Evolutionary conservation across 2,888 invertebrate species (phyloP), one percentile per base, ranked within the genome.

Genomic region (Globia sparganii): DNA sequence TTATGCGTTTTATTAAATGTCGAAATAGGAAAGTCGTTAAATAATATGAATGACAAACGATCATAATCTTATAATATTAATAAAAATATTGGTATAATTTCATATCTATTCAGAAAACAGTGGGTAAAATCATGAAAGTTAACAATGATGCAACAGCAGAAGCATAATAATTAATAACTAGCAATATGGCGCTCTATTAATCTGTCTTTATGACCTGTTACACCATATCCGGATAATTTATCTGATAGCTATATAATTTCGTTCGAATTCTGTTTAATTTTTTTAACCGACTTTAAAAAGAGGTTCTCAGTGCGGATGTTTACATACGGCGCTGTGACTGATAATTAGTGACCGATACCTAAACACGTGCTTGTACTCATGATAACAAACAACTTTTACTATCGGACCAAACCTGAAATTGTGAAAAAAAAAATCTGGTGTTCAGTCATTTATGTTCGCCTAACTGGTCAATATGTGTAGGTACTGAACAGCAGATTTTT

Each of bases 81-180:
- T 53, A 53, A 18, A 34, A 58, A 56, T n/a, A 5, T 46, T 46
- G 28, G 15, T 56, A 43, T 66, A 43, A 2, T n/a, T 66, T 43
- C 1, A 9, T 49, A 21, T 43, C 28, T n/a, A 53, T 59, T 58
- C 6, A 15, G 15, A 46, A 37, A 66, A 62, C 15, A 67, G 13
- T 56, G n/a, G 53, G 53, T 75, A 56, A 67, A 62, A 58, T 58
- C 15, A 58, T 40, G 61, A 66, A 66, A 66, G 46, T 65, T 75
- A 75, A 46, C 53, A 75, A 56, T 81, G 49, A 81, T 66, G 37
- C 53, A 81, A 75, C 56, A 81, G 18, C 49, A 49, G 49, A 73
- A 34, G 21, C 15, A 9, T 58, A 56, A 25, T 49, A 40, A 37
- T n/a, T 58, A 56, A 25, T 49, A 40, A 37, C 28, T 28, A 64